A percentile compares a stretch with the other conserved stretches of the same genome.
Evolutionary conservation across 2,888 invertebrate genomes (phyloP).

Genomic region (Nomada goodeniana): DNA sequence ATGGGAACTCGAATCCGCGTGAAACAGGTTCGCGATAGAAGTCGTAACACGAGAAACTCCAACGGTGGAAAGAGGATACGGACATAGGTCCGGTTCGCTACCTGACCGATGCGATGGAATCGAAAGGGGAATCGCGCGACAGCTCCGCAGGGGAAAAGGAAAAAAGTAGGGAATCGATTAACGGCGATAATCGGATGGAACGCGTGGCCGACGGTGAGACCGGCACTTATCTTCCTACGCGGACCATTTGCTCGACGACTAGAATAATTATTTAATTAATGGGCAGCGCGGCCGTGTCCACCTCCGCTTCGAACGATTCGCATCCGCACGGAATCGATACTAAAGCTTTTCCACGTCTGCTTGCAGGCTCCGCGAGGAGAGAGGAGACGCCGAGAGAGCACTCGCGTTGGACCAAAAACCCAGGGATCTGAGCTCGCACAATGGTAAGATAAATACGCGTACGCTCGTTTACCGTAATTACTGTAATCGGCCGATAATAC

Average conservation of each 20-base stretch:
- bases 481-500: slow-evolving; percentile 63
- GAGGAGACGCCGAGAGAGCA: slow-evolving; percentile 93
- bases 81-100: not conserved
- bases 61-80: slow-evolving; percentile 1
- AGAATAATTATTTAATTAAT: slow-evolving; percentile 83
- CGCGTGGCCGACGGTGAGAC: slow-evolving; percentile 36
- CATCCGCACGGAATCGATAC: slow-evolving; percentile 68
- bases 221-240: slow-evolving; percentile 81
- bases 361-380: slow-evolving; percentile 94
- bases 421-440: slow-evolving; percentile 93
- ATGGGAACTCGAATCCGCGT: not conserved
- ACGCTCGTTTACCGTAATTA: slow-evolving; percentile 60
- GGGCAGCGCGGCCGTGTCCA: slow-evolving; percentile 66
- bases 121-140: slow-evolving; percentile 6
- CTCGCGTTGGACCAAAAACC: slow-evolving; percentile 93
- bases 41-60: slow-evolving; percentile 11
- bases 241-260: slow-evolving; percentile 69
- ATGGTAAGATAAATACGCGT: slow-evolving; percentile 87
- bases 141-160: slow-evolving; percentile 4
- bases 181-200: slow-evolving; percentile 55
- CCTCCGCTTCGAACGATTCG: slow-evolving; percentile 68
- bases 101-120: not conserved
- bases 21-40: not conserved
- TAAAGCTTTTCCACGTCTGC: slow-evolving; percentile 71
- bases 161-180: slow-evolving; percentile 59